Base-by-base conservation (phyloP, 2,888 invertebrate genomes). In the Zele albiditarsus region DNA sequence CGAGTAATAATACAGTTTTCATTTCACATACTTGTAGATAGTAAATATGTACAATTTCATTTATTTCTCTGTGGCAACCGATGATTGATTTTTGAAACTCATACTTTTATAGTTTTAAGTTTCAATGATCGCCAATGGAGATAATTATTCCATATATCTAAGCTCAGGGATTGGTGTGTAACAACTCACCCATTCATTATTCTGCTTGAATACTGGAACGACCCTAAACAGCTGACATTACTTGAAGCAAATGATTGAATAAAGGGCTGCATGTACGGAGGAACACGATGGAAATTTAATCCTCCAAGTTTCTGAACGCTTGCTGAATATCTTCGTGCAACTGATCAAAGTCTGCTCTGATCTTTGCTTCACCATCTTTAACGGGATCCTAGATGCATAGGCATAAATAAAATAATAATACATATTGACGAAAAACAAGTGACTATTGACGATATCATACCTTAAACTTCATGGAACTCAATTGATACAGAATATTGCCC, bases 391-490 rank as follows among this genome's bases (percentile, higher is more conserved):
- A 85, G 2, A 89, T 80, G 76, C 67, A 62, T n/a, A 58, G 46
- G n/a, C n/a, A 60, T n/a, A 14, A 67, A 46, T 58, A 67, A 25
- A n/a, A 20, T 2, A 27, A 67, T 14, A 20, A 28, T 58, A 49
- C 57, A 3, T 14, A n/a, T 63, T 28, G 0, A 65, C 12, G 20
- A 20, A 38, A 27, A 68, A 23, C 31, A 57, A 46, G 16, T n/a
- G 60, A 57, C 14, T 23, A 46, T 65, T n/a, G 20, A 4, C 33
- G 10, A n/a, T 14, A n/a, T 33, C 8, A 8, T 71, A 62, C 96
- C 94, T 98, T 98, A 93, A 99, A 99, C 91, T 99, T 99, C 99
- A 99, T 99, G 89, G 97, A 97, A 87, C 97, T 97, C 82, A 99
- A 93, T 90, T 98, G 97, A 92, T 99, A 98, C 84, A 99, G 93